These are phyloP conservation scores for Xanthia togata DNA, from an alignment of 2,888 invertebrate genomes.

Conservation along the genomic window DNA sequence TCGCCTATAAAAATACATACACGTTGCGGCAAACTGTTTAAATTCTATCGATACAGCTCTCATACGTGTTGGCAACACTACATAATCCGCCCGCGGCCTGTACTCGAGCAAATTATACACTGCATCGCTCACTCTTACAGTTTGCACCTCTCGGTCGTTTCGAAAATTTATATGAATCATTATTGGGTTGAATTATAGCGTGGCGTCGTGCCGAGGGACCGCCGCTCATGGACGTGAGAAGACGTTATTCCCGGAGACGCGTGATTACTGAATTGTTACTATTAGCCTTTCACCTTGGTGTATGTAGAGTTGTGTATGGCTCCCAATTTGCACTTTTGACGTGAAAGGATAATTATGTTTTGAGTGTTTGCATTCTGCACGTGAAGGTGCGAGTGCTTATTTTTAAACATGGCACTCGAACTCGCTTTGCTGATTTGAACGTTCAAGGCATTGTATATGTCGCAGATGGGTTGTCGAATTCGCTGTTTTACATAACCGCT, in stretches of 20 bases:
- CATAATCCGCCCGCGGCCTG: conserved; percentile 76
- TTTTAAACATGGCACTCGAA: neutral
- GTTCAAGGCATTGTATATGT: neutral
- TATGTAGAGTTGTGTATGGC: conserved; percentile 45
- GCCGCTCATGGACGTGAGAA: conserved; percentile 72
- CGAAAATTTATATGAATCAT: conserved; percentile 86
- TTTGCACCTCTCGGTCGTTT: conserved; percentile 86
- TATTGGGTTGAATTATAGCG: conserved; percentile 85
- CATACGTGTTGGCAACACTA: conserved; percentile 71
- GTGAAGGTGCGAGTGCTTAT: conserved; percentile 16
- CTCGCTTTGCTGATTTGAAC: neutral
- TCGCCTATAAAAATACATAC: conserved; percentile 58
- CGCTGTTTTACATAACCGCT: too few species aligned
- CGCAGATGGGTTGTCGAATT: too few species aligned
- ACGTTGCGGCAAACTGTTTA: conserved; percentile 55
- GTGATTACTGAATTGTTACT: conserved; percentile 63
- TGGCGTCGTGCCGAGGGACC: conserved; percentile 75
- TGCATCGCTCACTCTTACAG: conserved; percentile 81
- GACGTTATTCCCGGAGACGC: conserved; percentile 65
- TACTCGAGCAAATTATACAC: conserved; percentile 81
- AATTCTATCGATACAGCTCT: conserved; percentile 65
- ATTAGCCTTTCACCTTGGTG: conserved; percentile 63
- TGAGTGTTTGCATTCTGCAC: conserved; percentile 25
- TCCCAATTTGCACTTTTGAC: conserved; percentile 57
- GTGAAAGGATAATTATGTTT: conserved; percentile 43